These are phyloP conservation scores for Nothobranchius kuhntae DNA, from an alignment of 2,113 vertebrate genomes.

Conservation along the genomic window DNA sequence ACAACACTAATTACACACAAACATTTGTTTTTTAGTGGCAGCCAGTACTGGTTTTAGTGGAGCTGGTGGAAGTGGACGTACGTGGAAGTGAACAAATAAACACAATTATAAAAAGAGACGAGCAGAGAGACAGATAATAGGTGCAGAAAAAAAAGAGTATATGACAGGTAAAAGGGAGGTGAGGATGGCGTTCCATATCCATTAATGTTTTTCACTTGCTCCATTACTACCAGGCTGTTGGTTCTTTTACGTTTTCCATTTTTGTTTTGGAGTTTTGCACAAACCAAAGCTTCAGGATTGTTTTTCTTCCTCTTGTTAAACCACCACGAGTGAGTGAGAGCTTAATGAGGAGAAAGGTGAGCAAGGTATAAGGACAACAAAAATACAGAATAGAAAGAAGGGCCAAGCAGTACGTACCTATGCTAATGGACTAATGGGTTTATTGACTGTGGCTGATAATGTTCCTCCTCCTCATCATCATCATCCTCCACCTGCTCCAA, in stretches of 20 bases:
- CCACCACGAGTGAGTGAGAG: conserved; percentile 29
- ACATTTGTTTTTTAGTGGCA: neutral
- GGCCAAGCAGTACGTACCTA: conserved; percentile 14
- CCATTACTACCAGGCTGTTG: conserved; percentile 38
- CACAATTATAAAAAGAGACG: conserved; percentile 12
- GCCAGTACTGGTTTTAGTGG: conserved; percentile 44
- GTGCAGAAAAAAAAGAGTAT: conserved; percentile 16
- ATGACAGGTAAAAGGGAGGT: conserved; percentile 16
- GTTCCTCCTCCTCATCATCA: conserved; percentile 25
- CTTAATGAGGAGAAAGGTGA: conserved; percentile 60
- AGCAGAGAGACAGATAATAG: conserved; percentile 12
- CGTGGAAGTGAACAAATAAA: conserved; percentile 24
- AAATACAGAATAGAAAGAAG: conserved; percentile 40
- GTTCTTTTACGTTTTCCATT: conserved; percentile 46
- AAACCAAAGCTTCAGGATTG: conserved; percentile 26
- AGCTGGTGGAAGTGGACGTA: conserved; percentile 17
- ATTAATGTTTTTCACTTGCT: conserved; percentile 55
- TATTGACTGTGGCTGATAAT: conserved; percentile 36
- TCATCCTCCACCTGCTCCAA: conserved; percentile 18
- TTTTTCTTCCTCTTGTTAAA: conserved; percentile 40
- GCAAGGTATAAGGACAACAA: conserved; percentile 51
- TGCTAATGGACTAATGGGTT: conserved; percentile 65
- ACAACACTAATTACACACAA: neutral
- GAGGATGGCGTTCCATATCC: conserved; percentile 44
- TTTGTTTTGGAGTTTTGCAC: conserved; percentile 33